Base-by-base conservation (phyloP, 2,888 invertebrate species). In the Seira ritae region DNA sequence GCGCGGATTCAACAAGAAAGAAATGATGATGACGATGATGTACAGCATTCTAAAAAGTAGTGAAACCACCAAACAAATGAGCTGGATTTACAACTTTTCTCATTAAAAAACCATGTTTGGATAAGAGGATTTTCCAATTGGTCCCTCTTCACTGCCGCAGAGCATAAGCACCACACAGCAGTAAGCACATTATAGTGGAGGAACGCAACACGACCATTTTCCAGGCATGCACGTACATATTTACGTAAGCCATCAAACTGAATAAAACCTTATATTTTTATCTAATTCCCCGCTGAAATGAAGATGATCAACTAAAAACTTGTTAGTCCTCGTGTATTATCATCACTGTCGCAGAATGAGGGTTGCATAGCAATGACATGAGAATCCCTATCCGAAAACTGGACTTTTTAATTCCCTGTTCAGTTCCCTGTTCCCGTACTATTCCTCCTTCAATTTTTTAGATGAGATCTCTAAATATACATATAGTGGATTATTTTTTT, bases 81-180 rank as follows among this genome's bases (percentile, higher is more conserved):
- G 82, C 82, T 82, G 82, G 82, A 82, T 82, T 82, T 82, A 82
- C 82, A 82, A 82, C 82, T 82, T 82, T 82, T 82, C 82, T 82
- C 82, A 82, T 82, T 82, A 82, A 82, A 82, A 81, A 82, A 77
- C 77, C 76, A 82, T 77, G 82, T 82, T 82, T 82, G 82, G 72
- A 82, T 82, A 82, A 77, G 82, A 76, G 77, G 82, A 82, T 82
- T 75, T 75, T 50, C 46, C 74, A 65, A 67, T 67, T 75, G 66
- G 42, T 66, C 67, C 42, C 50, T 20, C 20, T n/a, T 73, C 62
- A 19, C 31, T 65, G 17, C 20, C 37, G 20, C 37, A 10, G 17
- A 70, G 31, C 17, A 50, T n/a, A 50, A 50, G 42, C 12, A 42
- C 42, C 31, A 31, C 31, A 31, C 31, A 31, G 31, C 31, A 31